Base-by-base conservation (phyloP, 2,888 invertebrate species). In the Acanthosepion esculentum region DNA sequence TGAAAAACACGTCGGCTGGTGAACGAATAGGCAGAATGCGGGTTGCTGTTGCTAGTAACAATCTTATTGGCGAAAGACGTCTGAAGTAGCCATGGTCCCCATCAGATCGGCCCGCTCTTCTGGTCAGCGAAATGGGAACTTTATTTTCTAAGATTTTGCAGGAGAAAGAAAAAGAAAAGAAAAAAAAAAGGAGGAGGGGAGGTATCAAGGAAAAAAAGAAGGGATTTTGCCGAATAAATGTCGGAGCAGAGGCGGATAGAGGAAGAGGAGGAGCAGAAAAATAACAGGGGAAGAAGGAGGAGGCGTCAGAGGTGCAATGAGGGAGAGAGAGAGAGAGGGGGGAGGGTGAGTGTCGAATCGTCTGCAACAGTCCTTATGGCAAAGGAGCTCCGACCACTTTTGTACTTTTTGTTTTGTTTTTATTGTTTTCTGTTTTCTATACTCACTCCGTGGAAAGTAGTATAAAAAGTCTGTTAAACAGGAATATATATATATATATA, bases 61-160 rank as follows among this genome's bases (percentile, higher is more conserved):
- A 15, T 78, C 78, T n/a, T n/a, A 78, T 78, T 78, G 78, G 4
- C 78, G 78, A 78, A 78, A n/a, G n/a, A n/a, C 10, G 78, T n/a
- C n/a, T 10, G 12, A 78, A 78, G 15, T n/a, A n/a, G n/a, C n/a
- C n/a, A 15, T 12, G n/a, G 10, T n/a, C n/a, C n/a, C n/a, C 78
- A n/a, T n/a, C n/a, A 12, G 78, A 78, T 78, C 78, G 78, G 78
- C n/a, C 78, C n/a, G 78, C 78, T 78, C n/a, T 78, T 78, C 78
- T n/a, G 78, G 78, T n/a, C 78, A 78, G 0, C n/a, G 12, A n/a
- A n/a, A n/a, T n/a, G n/a, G n/a, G n/a, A 78, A 78, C 78, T 10
- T n/a, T 15, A n/a, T 78, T 78, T 78, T 78, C n/a, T 78, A 78
- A n/a, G n/a, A 78, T n/a, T 78, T 78, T 78, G 78, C n/a, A 78